A percentile compares a stretch with the other conserved stretches of the same genome.
Evolutionary conservation across 2,888 invertebrate genomes (phyloP).

Genomic region (Incurvaria masculella): DNA sequence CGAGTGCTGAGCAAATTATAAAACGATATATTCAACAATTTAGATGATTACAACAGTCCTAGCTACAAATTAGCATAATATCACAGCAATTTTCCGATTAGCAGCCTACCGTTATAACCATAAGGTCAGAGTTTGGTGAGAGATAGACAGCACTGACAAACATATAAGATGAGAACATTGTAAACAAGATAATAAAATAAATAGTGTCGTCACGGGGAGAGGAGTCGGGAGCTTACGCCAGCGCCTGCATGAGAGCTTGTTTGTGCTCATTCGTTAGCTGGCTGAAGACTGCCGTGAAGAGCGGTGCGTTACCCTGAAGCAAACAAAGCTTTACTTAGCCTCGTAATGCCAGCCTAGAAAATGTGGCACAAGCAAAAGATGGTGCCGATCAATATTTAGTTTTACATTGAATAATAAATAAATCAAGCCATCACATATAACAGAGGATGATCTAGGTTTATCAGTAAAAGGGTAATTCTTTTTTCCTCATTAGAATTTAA

Average conservation of each 20-base stretch:
- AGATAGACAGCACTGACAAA: neutral
- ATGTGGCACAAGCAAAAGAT: no score
- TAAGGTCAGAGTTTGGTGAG: neutral
- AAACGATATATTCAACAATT: no score
- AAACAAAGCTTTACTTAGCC: no score
- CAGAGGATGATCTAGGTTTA: no score
- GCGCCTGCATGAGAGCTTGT: slow-evolving; percentile 75
- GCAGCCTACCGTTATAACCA: neutral
- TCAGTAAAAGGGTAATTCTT: no score
- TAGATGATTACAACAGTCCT: neutral
- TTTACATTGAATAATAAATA: no score
- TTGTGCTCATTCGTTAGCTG: slow-evolving; percentile 77
- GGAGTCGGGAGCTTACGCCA: slow-evolving; percentile 36
- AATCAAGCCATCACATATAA: no score
- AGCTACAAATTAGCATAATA: neutral
- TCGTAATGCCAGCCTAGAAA: no score
- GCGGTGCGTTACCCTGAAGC: slow-evolving; percentile 67
- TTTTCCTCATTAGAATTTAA: no score
- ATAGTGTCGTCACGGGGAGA: neutral
- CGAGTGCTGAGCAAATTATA: no score
- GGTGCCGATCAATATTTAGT: no score
- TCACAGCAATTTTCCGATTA: neutral
- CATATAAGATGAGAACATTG: no score
- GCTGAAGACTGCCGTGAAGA: slow-evolving; percentile 77
- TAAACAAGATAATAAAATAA: neutral